These are phyloP conservation scores for Stratiomys singularior DNA, from an alignment of 2,888 invertebrate genomes.

Conservation along the genomic window DNA sequence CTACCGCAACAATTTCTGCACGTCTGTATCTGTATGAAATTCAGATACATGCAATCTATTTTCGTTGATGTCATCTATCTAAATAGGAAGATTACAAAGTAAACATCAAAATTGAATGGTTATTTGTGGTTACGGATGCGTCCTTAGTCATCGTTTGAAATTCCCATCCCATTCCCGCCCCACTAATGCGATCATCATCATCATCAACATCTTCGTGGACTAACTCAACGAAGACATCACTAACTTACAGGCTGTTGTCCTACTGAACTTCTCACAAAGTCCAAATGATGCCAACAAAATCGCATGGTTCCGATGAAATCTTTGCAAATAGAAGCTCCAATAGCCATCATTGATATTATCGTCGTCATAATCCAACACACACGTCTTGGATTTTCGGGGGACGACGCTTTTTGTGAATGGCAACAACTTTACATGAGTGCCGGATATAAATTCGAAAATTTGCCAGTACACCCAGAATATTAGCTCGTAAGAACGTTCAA, in stretches of 20 bases:
- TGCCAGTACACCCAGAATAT: not conserved
- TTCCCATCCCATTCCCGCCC: not conserved
- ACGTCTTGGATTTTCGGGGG: not conserved
- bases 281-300: slow-evolving; percentile 27
- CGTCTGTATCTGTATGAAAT: slow-evolving; percentile 6
- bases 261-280: slow-evolving; percentile 7
- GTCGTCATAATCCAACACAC: slow-evolving; percentile 1
- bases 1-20: not conserved
- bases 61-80: slow-evolving; percentile 36
- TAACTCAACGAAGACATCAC: not conserved
- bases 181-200: slow-evolving; percentile 5
- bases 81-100: slow-evolving; percentile 24
- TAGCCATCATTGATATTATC: not conserved
- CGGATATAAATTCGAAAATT: slow-evolving; percentile 41
- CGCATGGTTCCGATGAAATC: slow-evolving; percentile 14
- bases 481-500: no score
- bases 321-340: not conserved
- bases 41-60: slow-evolving; percentile 35
- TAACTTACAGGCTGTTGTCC: slow-evolving; percentile 24
- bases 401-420: slow-evolving; percentile 22
- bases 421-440: slow-evolving; percentile 15
- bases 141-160: slow-evolving; percentile 27
- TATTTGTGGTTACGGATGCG: not conserved
- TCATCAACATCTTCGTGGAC: not conserved
- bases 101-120: slow-evolving; percentile 35